These are phyloP conservation scores for Condylura cristata DNA, from an alignment of 2,113 vertebrate genomes.

Conservation along the genomic window DNA sequence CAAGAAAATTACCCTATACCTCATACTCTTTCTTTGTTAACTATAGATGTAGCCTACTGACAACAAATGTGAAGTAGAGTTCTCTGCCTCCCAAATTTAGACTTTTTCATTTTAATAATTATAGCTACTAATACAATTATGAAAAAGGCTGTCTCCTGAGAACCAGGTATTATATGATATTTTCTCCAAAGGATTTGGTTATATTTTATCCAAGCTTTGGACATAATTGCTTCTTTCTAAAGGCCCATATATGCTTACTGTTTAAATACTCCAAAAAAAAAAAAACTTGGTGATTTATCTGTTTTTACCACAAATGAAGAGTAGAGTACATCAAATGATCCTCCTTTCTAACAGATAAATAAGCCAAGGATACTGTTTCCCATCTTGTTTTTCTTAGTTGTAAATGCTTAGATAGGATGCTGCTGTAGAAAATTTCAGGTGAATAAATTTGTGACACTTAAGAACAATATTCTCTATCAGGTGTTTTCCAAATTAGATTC, in stretches of 20 bases:
- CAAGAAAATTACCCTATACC: neutral
- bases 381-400: slow-evolving; percentile 30
- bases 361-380: neutral
- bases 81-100: neutral
- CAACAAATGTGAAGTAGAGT: neutral
- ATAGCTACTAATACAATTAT: neutral
- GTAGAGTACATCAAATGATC: neutral
- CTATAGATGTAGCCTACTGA: neutral
- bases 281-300: neutral
- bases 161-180: neutral
- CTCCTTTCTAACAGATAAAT: neutral
- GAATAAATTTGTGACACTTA: slow-evolving; percentile 9
- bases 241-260: neutral
- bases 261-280: neutral
- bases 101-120: neutral
- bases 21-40: neutral
- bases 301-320: slow-evolving; percentile 23
- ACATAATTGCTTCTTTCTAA: neutral
- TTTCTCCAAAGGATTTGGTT: neutral
- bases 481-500: slow-evolving; percentile 20
- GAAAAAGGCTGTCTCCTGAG: neutral
- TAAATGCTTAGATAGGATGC: neutral
- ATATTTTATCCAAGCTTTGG: neutral
- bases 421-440: slow-evolving; percentile 22
- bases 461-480: neutral